These are phyloP conservation scores for Ctenopoma kingsleyae DNA, from an alignment of 2,797 vertebrate genomes.

Conservation along the genomic window DNA sequence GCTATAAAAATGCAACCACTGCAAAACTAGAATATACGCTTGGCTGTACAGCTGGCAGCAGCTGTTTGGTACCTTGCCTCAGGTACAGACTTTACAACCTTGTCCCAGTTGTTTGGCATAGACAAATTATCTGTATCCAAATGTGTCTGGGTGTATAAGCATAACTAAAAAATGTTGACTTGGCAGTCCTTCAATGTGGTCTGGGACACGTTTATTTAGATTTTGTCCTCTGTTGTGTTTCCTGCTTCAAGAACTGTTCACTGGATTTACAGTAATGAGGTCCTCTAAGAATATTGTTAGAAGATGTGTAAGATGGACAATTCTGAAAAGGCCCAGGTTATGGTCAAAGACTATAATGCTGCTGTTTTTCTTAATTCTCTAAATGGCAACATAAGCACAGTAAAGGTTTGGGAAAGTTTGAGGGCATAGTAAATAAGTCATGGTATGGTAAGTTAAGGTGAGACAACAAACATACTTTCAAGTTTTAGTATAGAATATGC, in stretches of 20 bases:
- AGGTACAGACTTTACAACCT: constrained; percentile 61
- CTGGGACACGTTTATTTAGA: constrained; percentile 54
- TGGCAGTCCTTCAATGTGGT: constrained; percentile 48
- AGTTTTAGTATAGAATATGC: not conserved
- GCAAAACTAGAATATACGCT: constrained; percentile 5
- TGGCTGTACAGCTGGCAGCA: constrained; percentile 41
- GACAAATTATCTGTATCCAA: constrained; percentile 59
- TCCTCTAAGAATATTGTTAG: not conserved
- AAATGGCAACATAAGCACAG: not conserved
- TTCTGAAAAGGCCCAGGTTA: not conserved
- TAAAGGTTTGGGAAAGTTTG: not conserved
- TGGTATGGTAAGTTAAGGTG: no score
- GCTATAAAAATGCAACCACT: constrained; percentile 18
- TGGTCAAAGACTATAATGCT: not conserved
- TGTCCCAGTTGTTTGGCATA: constrained; percentile 69
- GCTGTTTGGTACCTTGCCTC: constrained; percentile 44
- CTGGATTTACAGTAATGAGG: constrained; percentile 10
- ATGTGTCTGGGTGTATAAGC: constrained; percentile 32
- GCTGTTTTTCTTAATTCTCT: not conserved
- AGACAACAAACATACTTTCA: not conserved
- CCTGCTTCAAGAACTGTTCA: constrained; percentile 14
- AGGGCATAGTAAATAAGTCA: not conserved
- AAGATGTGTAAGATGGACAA: not conserved
- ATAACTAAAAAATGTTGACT: constrained; percentile 49
- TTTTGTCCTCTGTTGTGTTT: constrained; percentile 19